phyloP scores from a whole-genome alignment of 64 coral and sea anemone species.

The Stichodactyla mertensii region DNA sequence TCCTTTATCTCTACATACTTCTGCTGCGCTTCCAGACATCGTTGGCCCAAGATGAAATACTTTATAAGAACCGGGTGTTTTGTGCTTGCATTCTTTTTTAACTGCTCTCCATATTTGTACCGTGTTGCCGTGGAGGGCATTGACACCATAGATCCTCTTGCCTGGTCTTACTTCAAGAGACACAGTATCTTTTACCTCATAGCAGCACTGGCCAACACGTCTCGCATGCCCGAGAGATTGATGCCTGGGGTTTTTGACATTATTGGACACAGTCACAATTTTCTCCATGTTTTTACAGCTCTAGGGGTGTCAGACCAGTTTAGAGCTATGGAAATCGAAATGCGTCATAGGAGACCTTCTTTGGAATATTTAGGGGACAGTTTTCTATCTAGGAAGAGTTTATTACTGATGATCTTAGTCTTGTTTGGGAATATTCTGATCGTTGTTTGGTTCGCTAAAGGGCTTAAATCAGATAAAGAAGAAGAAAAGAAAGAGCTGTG shows the following conservation, averaged over 20 bases:
- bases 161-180: constrained; percentile 61
- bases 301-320: constrained; percentile 78
- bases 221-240: constrained; percentile 69
- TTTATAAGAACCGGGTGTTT: constrained; percentile 73
- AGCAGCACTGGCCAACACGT: constrained; percentile 67
- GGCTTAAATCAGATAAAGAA: constrained; percentile 75
- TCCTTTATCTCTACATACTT: constrained; percentile 70
- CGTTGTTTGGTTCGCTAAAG: constrained; percentile 60
- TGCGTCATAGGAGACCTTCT: constrained; percentile 48
- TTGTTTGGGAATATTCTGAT: constrained; percentile 48
- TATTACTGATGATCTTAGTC: constrained; percentile 63
- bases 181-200: constrained; percentile 66
- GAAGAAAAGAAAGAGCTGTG: constrained; percentile 67
- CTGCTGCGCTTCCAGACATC: constrained; percentile 83
- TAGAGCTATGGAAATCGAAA: constrained; percentile 65
- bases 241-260: constrained; percentile 79
- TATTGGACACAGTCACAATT: constrained; percentile 85
- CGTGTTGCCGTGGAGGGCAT: constrained; percentile 30
- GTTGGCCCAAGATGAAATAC: constrained; percentile 77
- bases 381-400: constrained; percentile 42
- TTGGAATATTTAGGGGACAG: constrained; percentile 26
- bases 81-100: constrained; percentile 73
- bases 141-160: constrained; percentile 29
- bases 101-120: constrained; percentile 67
- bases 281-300: constrained; percentile 78